Evolutionary conservation across 2,113 vertebrate species (phyloP), one percentile per base, ranked within the genome.

Genomic region (Atrichornis clamosus): DNA sequence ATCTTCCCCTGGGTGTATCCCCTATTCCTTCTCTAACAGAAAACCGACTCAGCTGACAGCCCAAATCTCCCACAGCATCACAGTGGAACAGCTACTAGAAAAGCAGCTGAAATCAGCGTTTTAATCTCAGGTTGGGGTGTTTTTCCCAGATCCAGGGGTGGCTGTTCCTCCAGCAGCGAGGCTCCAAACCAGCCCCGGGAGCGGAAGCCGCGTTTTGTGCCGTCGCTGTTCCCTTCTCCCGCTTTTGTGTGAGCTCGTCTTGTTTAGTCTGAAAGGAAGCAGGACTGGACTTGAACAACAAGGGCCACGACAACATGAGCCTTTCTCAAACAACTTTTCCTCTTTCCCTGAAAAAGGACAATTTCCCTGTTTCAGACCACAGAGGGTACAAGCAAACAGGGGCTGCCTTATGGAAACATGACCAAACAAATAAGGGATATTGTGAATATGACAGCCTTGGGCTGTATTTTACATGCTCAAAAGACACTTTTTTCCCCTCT

Each of bases 221-320:
- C 11, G 5, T 5, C 41, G 75, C 88, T 94, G 90, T 59, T 93
- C 90, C 79, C 88, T 90, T 92, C 96, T 91, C 92, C 93, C 3
- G 7, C 89, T 96, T 95, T 93, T 95, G 95, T 95, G 91, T 81
- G 30, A 92, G 44, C 79, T 81, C 3, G 21, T 89, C 91, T 96
- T 96, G 95, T 95, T 97, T 97, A 96, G 95, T 96, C 95, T 97
- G 65, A 77, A 96, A 96, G 95, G 95, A 97, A 97, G 89, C 80
- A 67, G 79, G 80, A 89, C 32, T 1, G 68, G 82, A 56, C 53
- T 95, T 55, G 10, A 95, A 96, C 90, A 96, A 64, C 93, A 94
- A 76, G 84, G 56, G 91, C 80, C 68, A 76, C 1, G 22, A 67
- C 80, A 84, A 80, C 73, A 81, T 4, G 4, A 86, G 64, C 69